Conservation (phyloP, 2,888 invertebrate species). For the Cataglyphis rosenhaueri region DNA sequence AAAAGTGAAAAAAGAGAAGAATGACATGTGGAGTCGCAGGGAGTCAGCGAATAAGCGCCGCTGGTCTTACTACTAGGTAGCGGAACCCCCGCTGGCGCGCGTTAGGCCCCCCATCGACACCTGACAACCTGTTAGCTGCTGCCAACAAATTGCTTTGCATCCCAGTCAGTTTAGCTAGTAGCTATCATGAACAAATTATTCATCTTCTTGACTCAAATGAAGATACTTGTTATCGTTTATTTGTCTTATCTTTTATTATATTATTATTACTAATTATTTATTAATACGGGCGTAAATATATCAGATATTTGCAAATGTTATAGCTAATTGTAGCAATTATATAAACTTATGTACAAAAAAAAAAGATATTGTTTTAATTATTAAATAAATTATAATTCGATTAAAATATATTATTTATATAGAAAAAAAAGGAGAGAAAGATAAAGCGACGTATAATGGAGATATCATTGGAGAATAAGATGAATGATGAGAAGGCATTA, state of each 20-base stretch:
- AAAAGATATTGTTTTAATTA: background rate
- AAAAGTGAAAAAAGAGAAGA: slow-evolving; percentile 59
- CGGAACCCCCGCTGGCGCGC: slow-evolving; percentile 80
- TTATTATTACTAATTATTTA: background rate
- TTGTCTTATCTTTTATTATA: background rate
- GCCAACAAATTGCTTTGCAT: slow-evolving; percentile 82
- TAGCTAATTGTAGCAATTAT: background rate
- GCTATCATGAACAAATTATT: slow-evolving; percentile 31
- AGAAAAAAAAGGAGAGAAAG: background rate
- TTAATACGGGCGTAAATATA: background rate
- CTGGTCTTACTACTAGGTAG: slow-evolving; percentile 71
- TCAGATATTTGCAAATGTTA: background rate
- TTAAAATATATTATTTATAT: background rate
- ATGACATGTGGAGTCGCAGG: slow-evolving; percentile 68
- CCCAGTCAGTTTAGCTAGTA: slow-evolving; percentile 58
- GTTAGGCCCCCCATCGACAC: slow-evolving; percentile 81
- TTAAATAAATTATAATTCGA: background rate
- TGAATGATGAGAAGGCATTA: slow-evolving; percentile 11
- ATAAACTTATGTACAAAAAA: background rate
- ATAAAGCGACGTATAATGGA: background rate
- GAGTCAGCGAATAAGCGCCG: slow-evolving; percentile 73
- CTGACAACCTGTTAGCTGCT: slow-evolving; percentile 81
- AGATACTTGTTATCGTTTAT: slow-evolving; percentile 9
- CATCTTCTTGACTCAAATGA: slow-evolving; percentile 24
- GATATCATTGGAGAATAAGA: slow-evolving; percentile 1